A percentile compares a stretch with the other conserved stretches of the same genome.
These are phyloP conservation scores for Pyrocephalus nanus DNA, from an alignment of 2,797 vertebrate genomes.

Conservation along the genomic window DNA sequence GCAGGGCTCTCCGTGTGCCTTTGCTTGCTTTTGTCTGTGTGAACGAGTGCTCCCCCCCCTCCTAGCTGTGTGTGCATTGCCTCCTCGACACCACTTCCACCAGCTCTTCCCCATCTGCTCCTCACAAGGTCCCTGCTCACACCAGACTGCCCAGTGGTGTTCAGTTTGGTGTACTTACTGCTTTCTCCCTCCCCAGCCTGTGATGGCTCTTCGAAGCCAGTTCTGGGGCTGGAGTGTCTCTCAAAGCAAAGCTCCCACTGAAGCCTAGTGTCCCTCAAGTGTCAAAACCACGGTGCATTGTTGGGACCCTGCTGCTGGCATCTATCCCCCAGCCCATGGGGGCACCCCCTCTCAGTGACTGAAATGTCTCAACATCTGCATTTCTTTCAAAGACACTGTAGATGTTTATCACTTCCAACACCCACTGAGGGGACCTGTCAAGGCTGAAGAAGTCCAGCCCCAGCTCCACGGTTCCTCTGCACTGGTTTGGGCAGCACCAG, in stretches of 20 bases:
- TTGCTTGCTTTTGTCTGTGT: background rate
- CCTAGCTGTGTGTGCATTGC: fast-evolving
- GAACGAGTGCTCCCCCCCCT: fast-evolving
- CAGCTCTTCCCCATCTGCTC: background rate
- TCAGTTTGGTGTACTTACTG: background rate
- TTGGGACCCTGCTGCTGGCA: background rate
- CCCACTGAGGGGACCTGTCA: background rate
- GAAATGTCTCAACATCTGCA: background rate
- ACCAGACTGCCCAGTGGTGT: background rate
- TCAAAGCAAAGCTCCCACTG: background rate
- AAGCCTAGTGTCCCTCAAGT: background rate
- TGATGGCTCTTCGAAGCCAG: background rate
- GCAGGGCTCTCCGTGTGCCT: background rate
- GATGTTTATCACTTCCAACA: background rate
- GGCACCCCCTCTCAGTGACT: background rate
- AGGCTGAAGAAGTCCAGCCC: background rate
- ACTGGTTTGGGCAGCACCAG: fast-evolving
- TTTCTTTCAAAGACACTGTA: background rate
- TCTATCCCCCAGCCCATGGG: background rate
- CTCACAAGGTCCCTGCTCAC: background rate
- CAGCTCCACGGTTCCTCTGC: background rate
- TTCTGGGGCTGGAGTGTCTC: background rate
- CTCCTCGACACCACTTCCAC: background rate
- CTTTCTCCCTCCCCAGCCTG: background rate
- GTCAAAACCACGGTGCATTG: background rate